A percentile compares a stretch with the other conserved stretches of the same genome.
These are phyloP conservation scores for Excalfactoria chinensis DNA, from an alignment of 2,113 vertebrate species.

Conservation along the genomic window DNA sequence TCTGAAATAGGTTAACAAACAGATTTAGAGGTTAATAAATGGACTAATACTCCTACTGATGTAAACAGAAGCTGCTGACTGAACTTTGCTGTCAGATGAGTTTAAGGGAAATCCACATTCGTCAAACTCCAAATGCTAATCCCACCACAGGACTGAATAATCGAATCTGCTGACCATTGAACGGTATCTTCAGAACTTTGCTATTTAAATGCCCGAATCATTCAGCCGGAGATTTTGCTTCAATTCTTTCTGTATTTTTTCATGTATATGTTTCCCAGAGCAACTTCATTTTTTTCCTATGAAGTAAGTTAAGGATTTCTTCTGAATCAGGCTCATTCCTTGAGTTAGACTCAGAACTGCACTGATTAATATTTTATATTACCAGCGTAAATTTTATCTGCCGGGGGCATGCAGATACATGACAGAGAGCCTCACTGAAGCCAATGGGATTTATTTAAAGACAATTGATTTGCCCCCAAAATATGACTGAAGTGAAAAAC, in stretches of 20 bases:
- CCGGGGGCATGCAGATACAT: rapidly evolving
- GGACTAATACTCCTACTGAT: not conserved
- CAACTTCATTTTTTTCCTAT: not conserved
- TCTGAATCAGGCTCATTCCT: not conserved
- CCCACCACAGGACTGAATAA: not conserved
- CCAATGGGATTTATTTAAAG: not conserved
- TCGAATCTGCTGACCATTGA: not conserved
- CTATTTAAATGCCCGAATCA: not conserved
- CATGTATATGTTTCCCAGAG: not conserved
- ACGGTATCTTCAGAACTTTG: not conserved
- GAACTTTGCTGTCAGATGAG: not conserved
- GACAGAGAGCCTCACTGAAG: not conserved
- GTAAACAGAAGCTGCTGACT: not conserved
- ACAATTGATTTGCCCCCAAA: not conserved
- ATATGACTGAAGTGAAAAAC: not conserved
- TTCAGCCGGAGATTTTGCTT: not conserved
- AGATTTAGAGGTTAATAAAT: not conserved
- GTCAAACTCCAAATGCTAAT: not conserved
- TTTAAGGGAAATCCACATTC: not conserved
- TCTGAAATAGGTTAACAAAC: not conserved
- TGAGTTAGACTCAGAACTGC: not conserved
- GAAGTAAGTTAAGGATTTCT: not conserved
- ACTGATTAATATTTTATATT: not conserved
- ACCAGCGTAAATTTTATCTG: not conserved
- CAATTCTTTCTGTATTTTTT: not conserved